Evolutionary conservation across 2,797 vertebrate species (phyloP).

Genomic region (Lacerta agilis): DNA sequence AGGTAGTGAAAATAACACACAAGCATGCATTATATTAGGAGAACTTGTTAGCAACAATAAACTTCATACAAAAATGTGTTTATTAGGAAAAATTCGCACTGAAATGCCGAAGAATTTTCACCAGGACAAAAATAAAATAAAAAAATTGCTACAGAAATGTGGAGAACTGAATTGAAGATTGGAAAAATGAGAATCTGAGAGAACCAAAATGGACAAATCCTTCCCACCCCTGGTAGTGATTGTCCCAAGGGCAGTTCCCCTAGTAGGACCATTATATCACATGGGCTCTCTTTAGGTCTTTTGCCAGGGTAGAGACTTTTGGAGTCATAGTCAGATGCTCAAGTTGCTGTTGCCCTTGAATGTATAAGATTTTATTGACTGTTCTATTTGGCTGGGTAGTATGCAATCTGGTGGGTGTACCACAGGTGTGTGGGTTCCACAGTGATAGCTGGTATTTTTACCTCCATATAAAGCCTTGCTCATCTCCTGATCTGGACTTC

Average conservation of each 20-base stretch:
- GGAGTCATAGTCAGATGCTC: not conserved
- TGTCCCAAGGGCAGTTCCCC: not conserved
- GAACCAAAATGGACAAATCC: too few species aligned
- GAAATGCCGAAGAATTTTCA: too few species aligned
- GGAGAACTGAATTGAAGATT: too few species aligned
- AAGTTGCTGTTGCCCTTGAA: not conserved
- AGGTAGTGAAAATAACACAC: too few species aligned
- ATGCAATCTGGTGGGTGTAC: not conserved
- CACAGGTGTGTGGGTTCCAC: conserved; percentile 20
- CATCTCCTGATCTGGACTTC: not conserved
- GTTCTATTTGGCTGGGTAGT: not conserved
- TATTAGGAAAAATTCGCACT: too few species aligned
- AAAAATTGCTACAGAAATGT: too few species aligned
- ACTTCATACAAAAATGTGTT: too few species aligned
- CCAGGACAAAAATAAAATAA: too few species aligned
- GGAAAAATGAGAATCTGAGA: too few species aligned
- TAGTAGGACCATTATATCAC: not conserved
- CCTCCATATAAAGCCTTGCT: not conserved
- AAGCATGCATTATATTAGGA: too few species aligned
- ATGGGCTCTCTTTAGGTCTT: not conserved
- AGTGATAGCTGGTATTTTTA: conserved; percentile 1
- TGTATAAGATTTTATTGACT: not conserved
- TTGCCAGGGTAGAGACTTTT: not conserved
- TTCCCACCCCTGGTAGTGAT: not conserved
- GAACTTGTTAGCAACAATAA: too few species aligned